Percentiles rank a stretch among this genome's conserved stretches.
These are phyloP conservation scores for Lottia gigantea DNA, from an alignment of 2,888 invertebrate species.

Conservation along the genomic window DNA sequence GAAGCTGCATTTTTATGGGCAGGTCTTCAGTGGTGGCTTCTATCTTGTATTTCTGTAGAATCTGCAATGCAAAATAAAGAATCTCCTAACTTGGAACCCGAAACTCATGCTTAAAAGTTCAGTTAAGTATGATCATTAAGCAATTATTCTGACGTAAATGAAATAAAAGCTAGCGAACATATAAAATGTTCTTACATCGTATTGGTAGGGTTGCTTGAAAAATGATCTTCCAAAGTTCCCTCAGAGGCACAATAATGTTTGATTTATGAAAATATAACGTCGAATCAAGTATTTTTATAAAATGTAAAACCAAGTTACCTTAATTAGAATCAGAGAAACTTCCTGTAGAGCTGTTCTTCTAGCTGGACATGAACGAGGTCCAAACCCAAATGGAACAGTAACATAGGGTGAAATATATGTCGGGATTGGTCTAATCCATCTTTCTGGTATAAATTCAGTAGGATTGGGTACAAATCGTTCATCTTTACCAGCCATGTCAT, in stretches of 20 bases:
- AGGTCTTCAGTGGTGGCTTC: conserved; percentile 15
- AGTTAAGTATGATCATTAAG: background rate
- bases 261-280: background rate
- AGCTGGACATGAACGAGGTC: conserved; percentile 13
- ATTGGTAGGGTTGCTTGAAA: too few species aligned
- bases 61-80: conserved; percentile 6
- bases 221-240: too few species aligned
- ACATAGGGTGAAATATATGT: background rate
- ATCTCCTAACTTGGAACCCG: too few species aligned
- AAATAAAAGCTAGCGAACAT: background rate
- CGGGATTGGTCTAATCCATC: background rate
- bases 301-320: conserved; percentile 1
- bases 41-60: conserved; percentile 17
- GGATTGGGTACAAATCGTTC: background rate
- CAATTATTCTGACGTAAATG: too few species aligned
- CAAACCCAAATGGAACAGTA: conserved; percentile 12
- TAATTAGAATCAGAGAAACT: conserved; percentile 11
- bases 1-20: conserved; percentile 24
- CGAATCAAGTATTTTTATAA: too few species aligned
- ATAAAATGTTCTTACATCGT: background rate
- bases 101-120: too few species aligned
- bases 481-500: conserved; percentile 10
- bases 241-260: too few species aligned
- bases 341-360: conserved; percentile 10
- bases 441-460: background rate